These are phyloP conservation scores for Musca vetustissima DNA, from an alignment of 1,140 invertebrate species.

Conservation along the genomic window DNA sequence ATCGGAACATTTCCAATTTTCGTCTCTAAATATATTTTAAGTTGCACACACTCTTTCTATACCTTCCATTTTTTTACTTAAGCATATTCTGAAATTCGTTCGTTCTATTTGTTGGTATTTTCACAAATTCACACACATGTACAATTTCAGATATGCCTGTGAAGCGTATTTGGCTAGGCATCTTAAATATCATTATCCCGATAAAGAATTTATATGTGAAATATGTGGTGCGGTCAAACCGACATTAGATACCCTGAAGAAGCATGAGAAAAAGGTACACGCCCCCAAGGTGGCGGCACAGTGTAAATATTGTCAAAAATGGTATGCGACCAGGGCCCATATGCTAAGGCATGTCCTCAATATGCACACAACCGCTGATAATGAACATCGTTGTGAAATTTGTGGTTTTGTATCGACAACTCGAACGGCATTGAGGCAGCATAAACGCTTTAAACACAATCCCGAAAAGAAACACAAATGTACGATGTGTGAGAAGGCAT, in stretches of 20 bases:
- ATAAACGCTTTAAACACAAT: constrained; percentile 46
- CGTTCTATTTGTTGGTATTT: too few species aligned
- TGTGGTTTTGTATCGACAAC: constrained; percentile 38
- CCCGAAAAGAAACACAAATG: constrained; percentile 40
- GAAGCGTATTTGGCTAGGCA: background rate
- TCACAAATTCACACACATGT: too few species aligned
- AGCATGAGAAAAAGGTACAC: constrained; percentile 5
- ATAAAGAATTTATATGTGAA: background rate
- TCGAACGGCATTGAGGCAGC: constrained; percentile 40
- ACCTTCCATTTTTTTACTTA: too few species aligned
- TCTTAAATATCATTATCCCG: background rate
- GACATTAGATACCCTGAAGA: background rate
- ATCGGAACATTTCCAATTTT: too few species aligned
- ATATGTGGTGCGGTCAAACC: background rate
- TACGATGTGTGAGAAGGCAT: constrained; percentile 48
- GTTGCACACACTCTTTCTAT: too few species aligned
- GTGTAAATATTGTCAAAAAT: background rate
- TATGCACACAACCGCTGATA: background rate
- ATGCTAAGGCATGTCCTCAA: background rate
- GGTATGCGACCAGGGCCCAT: background rate
- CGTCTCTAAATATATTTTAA: too few species aligned
- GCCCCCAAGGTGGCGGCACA: background rate
- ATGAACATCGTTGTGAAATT: constrained; percentile 7
- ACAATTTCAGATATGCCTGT: background rate
- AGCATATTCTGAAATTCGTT: too few species aligned